These are phyloP conservation scores for Marcusenius ussheri DNA, from an alignment of 2,113 vertebrate genomes.

Conservation along the genomic window DNA sequence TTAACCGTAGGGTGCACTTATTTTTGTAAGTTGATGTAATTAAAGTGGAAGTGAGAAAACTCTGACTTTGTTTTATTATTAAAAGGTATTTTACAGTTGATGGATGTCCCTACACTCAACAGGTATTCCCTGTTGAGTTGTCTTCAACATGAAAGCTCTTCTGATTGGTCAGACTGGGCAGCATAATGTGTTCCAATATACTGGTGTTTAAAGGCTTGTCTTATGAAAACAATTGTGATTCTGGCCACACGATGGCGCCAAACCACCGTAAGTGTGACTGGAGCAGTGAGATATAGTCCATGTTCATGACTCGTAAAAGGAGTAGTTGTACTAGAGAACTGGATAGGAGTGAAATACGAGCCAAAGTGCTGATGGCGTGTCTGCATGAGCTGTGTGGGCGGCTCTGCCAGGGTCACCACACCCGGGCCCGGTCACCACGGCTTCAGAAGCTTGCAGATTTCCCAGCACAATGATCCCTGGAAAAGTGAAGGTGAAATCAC, in stretches of 20 bases:
- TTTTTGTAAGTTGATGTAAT: slow-evolving; percentile 8
- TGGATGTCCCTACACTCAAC: neutral
- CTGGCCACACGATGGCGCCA: slow-evolving; percentile 18
- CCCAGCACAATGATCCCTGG: neutral
- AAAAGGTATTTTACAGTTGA: neutral
- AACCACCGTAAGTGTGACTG: neutral
- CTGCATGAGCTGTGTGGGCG: neutral
- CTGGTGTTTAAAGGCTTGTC: neutral
- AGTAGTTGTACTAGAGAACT: neutral
- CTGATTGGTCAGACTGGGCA: neutral
- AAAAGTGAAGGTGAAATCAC: neutral
- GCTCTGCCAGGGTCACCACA: neutral
- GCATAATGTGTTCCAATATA: neutral
- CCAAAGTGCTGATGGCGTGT: neutral
- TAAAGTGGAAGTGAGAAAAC: neutral
- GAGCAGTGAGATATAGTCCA: neutral
- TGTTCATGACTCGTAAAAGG: neutral
- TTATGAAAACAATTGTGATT: neutral
- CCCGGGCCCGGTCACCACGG: neutral
- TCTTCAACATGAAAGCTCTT: neutral
- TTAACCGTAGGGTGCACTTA: neutral
- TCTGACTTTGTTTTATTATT: neutral
- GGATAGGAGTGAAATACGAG: slow-evolving; percentile 17
- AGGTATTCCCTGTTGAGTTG: neutral
- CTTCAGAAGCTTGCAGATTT: neutral